phyloP scores from a whole-genome alignment of 2,888 invertebrate species.

The Orthosia gracilis region DNA sequence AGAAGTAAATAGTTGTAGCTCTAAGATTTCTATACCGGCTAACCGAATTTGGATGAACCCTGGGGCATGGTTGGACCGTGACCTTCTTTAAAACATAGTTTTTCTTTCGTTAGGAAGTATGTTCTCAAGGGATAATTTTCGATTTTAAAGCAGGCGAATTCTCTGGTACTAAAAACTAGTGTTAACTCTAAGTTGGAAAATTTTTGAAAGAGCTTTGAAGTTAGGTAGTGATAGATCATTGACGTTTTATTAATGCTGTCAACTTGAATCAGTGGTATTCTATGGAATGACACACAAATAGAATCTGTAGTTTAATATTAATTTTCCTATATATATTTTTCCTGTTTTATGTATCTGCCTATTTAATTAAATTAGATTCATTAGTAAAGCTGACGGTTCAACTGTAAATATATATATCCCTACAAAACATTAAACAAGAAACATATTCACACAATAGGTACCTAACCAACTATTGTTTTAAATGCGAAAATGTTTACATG shows the following conservation, averaged over 20 bases:
- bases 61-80: too few relatives aligned
- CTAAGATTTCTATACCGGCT: not conserved
- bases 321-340: too few relatives aligned
- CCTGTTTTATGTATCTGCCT: slow-evolving; percentile 14
- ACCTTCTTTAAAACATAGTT: too few relatives aligned
- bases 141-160: too few relatives aligned
- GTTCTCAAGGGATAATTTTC: too few relatives aligned
- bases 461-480: too few relatives aligned
- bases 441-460: too few relatives aligned
- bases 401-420: not conserved
- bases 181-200: not conserved
- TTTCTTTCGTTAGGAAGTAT: too few relatives aligned
- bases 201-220: not conserved
- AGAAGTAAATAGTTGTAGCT: slow-evolving; percentile 4
- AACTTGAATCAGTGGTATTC: slow-evolving; percentile 2
- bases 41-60: too few relatives aligned
- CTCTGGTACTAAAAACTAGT: too few relatives aligned
- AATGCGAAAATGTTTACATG: not conserved
- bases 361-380: slow-evolving; percentile 22
- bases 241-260: not conserved
- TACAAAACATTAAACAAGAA: too few relatives aligned
- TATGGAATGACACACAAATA: not conserved
- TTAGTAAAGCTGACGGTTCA: slow-evolving; percentile 18
- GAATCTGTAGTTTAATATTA: slow-evolving; percentile 4
- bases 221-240: not conserved